Base-by-base conservation (phyloP, 2,113 vertebrate species). In the Callopanchax toddi region DNA sequence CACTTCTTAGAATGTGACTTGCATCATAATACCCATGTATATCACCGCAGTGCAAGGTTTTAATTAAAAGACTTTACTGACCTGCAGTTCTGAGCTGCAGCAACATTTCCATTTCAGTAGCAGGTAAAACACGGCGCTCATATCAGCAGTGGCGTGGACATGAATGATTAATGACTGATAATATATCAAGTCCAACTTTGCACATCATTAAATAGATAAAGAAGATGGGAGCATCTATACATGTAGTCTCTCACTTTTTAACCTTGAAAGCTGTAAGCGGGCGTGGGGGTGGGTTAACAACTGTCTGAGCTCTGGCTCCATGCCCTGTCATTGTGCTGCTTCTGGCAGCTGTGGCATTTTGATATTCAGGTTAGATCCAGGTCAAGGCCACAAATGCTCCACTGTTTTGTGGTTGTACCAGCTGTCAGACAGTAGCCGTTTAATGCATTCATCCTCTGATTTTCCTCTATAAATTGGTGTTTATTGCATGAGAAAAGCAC, bases 141-240 rank as follows among this genome's bases (percentile, higher is more conserved):
- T 67, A 59, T 71, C 62, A 55, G 16, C 34, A 46, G 54, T 20
- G 29, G 56, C 11, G 42, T 73, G 53, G 44, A 55, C 59, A 56
- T 76, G 58, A 78, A 81, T 76, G 71, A 81, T 76, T 67, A 83
- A 70, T 69, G 61, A 45, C 43, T 1, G 23, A 60, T 74, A 68
- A 79, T 79, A 62, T 79, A 84, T 72, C 52, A 61, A 57, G 56
- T 45, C 39, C 48, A 25, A 74, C 60, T 65, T 42, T 65, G 48
- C 71, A 72, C 66, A 81, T 71, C 65, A 81, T 84, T 78, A 73
- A 73, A 71, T 48, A 71, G 62, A 82, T 74, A 73, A 81, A 80
- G 58, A 67, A 57, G 63, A 54, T 66, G 17, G 46, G 63, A 42
- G 68, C 58, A 53, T 60, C 67, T 76, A 72, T 70, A 60, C 57